Evolutionary conservation across 2,113 vertebrate species (phyloP).

Genomic region (Phaetusa simplex): DNA sequence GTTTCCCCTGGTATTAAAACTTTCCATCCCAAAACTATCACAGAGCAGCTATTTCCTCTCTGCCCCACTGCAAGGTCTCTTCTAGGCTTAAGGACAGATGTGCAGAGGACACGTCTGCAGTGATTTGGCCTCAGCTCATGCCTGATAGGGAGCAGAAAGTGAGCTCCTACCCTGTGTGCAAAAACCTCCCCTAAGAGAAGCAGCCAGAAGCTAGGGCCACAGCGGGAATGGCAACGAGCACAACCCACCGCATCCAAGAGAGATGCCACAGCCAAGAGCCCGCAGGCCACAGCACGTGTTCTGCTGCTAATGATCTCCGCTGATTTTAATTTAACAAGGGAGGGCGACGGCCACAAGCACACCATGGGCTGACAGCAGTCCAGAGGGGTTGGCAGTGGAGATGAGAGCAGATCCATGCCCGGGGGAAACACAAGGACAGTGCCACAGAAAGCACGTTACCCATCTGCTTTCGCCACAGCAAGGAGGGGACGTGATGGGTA

Average conservation of each 20-base stretch:
- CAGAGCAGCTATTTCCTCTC: not conserved
- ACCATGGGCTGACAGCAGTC: not conserved
- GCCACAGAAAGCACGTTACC: not conserved
- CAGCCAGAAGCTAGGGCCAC: not conserved
- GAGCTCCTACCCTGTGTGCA: not conserved
- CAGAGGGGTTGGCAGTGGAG: not conserved
- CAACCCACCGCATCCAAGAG: not conserved
- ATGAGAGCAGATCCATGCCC: accelerated
- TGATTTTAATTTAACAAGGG: not conserved
- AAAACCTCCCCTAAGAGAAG: not conserved
- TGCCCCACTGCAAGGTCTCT: not conserved
- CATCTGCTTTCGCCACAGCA: accelerated
- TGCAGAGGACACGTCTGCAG: not conserved
- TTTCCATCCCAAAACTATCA: not conserved
- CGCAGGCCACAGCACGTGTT: not conserved
- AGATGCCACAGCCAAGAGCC: not conserved
- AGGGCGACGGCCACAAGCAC: not conserved
- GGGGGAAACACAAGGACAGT: not conserved
- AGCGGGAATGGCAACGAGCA: not conserved
- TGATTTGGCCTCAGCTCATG: accelerated
- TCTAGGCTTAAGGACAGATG: not conserved
- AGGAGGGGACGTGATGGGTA: not conserved
- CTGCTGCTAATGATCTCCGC: not conserved
- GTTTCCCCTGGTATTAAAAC: not conserved
- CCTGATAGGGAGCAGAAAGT: not conserved